Evolutionary conservation across 2,888 invertebrate genomes (phyloP).

Genomic region (Lampropteryx suffumata): DNA sequence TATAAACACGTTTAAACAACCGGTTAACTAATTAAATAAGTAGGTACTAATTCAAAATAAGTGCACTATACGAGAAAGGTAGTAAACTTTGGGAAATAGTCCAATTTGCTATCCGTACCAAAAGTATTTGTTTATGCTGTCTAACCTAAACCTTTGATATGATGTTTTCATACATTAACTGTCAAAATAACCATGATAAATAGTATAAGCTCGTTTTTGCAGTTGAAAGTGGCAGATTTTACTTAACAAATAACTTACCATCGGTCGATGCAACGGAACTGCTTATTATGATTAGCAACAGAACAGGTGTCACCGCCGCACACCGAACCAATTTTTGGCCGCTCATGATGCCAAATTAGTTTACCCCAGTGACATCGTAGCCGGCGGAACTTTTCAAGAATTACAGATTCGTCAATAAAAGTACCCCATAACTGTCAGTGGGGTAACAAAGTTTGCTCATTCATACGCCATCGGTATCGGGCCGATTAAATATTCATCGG

Average conservation of each 20-base stretch:
- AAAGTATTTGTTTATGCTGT: too few species aligned
- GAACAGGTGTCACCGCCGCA: constrained; percentile 53
- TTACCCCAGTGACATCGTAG: constrained; percentile 67
- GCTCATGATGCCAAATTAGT: constrained; percentile 65
- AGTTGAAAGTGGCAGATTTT: neutral
- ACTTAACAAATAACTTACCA: constrained; percentile 55
- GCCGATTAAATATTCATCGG: constrained; percentile 74
- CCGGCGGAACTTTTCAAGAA: constrained; percentile 58
- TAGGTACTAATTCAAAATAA: too few species aligned
- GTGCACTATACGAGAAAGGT: too few species aligned
- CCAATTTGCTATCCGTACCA: too few species aligned
- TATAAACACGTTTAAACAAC: too few species aligned
- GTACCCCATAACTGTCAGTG: constrained; percentile 60
- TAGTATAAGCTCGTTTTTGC: too few species aligned
- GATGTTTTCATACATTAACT: neutral
- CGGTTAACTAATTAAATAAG: too few species aligned
- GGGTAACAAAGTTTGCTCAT: constrained; percentile 63
- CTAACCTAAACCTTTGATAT: neutral
- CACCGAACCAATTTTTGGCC: constrained; percentile 58
- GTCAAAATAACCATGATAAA: too few species aligned
- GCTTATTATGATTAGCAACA: constrained; percentile 58
- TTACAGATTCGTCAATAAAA: constrained; percentile 59
- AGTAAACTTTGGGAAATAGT: too few species aligned
- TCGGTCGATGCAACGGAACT: constrained; percentile 62
- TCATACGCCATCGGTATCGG: constrained; percentile 66